Evolutionary conservation across 1,140 invertebrate species (phyloP).

Genomic region (Brachionus rotundiformis): DNA sequence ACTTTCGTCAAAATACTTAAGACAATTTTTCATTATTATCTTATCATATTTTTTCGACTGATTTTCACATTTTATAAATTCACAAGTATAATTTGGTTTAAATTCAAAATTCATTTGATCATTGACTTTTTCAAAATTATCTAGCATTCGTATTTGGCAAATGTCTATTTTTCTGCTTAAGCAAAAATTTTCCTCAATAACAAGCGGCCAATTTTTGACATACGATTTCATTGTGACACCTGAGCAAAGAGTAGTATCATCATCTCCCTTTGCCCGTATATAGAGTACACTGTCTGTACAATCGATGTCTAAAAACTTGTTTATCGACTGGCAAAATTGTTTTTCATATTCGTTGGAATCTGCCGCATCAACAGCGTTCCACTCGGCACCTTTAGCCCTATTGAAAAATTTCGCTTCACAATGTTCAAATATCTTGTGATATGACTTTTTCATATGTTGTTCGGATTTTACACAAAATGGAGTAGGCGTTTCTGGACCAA

Average conservation of each 20-base stretch:
- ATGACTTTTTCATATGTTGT: not conserved
- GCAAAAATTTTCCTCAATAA: constrained; percentile 36
- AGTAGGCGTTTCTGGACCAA: constrained; percentile 20
- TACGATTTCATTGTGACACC: not conserved
- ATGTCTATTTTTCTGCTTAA: constrained; percentile 12
- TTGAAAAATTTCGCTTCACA: not conserved
- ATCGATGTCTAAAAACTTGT: constrained; percentile 29
- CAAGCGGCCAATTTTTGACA: constrained; percentile 29
- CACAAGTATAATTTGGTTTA: not conserved
- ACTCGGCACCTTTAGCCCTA: not conserved
- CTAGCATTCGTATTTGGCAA: not conserved
- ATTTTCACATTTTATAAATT: constrained; percentile 35
- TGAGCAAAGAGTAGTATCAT: not conserved
- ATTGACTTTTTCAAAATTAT: not conserved
- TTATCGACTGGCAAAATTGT: constrained; percentile 21
- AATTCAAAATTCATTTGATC: constrained; percentile 23
- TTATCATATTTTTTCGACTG: constrained; percentile 26
- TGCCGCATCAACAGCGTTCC: not conserved
- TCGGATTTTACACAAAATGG: constrained; percentile 39
- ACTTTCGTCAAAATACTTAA: constrained; percentile 37
- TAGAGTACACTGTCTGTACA: constrained; percentile 11
- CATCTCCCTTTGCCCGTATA: constrained; percentile 12
- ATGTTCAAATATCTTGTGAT: constrained; percentile 16
- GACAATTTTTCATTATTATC: constrained; percentile 45
- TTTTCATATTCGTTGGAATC: constrained; percentile 16